These are phyloP conservation scores for human (Homo sapiens) DNA, from an alignment of 2,113 vertebrate species.

Conservation along the genomic window DNA sequence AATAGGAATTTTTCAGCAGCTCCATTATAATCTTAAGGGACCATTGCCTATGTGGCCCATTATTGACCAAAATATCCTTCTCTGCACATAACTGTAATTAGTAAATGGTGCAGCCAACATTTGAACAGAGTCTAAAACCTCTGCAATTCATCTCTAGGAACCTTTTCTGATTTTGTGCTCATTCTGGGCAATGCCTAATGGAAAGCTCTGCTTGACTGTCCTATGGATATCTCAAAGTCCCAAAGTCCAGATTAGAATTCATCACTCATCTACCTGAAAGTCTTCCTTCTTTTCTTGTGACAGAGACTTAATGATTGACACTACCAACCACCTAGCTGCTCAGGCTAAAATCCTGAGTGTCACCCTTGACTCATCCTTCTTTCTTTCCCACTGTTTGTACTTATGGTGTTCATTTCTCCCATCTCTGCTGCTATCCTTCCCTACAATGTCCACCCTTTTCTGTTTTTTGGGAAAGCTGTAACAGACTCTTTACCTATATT, in stretches of 20 bases:
- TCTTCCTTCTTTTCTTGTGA: not conserved
- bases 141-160: not conserved
- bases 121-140: not conserved
- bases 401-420: not conserved
- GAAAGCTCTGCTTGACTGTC: not conserved
- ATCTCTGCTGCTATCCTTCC: not conserved
- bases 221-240: not conserved
- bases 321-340: not conserved
- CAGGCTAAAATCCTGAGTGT: not conserved
- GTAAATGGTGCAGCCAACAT: not conserved
- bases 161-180: not conserved
- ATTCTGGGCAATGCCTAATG: not conserved
- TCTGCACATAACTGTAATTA: not conserved
- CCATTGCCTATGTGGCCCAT: not conserved
- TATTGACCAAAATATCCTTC: not conserved
- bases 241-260: not conserved
- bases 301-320: not conserved
- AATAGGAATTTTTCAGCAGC: not conserved
- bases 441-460: not conserved
- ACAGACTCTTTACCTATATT: not conserved
- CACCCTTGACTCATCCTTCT: not conserved
- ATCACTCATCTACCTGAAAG: not conserved
- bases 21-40: not conserved
- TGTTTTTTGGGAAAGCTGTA: not conserved
- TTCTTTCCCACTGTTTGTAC: not conserved